A percentile compares a stretch with the other conserved stretches of the same genome.
These are phyloP conservation scores for Macaria liturata DNA, from an alignment of 2,888 invertebrate genomes.

Conservation along the genomic window DNA sequence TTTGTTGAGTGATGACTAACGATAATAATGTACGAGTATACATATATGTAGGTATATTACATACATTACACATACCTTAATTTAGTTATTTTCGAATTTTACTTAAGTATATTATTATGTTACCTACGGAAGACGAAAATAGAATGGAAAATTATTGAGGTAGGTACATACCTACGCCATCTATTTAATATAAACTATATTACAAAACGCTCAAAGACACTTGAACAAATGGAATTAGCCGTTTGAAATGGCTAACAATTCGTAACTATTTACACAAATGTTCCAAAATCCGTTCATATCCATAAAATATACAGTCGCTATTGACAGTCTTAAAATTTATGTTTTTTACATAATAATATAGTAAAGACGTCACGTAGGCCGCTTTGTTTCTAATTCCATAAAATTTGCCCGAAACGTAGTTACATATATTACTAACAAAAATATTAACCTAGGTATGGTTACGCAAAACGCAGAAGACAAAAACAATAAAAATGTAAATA, in stretches of 20 bases:
- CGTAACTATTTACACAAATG: conserved; percentile 4
- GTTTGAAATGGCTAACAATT: conserved; percentile 1
- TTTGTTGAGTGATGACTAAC: no score
- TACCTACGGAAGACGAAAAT: neutral
- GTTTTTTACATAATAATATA: neutral
- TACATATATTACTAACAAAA: conserved; percentile 7
- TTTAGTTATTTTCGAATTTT: no score
- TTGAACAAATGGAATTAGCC: conserved; percentile 9
- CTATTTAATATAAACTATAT: no score
- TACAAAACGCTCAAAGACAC: neutral
- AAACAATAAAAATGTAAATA: conserved; percentile 6
- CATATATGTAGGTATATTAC: no score
- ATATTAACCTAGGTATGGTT: conserved; percentile 4
- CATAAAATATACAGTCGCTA: neutral
- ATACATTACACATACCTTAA: no score
- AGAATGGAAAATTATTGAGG: conserved; percentile 3
- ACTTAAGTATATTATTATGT: no score
- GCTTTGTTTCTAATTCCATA: neutral
- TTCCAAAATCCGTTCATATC: neutral
- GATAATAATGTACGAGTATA: no score
- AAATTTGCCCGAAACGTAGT: neutral
- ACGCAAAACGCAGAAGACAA: no score
- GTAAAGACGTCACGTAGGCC: neutral
- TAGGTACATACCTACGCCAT: neutral
- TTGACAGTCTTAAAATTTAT: neutral